Conservation (phyloP, 2,888 invertebrate genomes). For the Eupithecia exiguata region DNA sequence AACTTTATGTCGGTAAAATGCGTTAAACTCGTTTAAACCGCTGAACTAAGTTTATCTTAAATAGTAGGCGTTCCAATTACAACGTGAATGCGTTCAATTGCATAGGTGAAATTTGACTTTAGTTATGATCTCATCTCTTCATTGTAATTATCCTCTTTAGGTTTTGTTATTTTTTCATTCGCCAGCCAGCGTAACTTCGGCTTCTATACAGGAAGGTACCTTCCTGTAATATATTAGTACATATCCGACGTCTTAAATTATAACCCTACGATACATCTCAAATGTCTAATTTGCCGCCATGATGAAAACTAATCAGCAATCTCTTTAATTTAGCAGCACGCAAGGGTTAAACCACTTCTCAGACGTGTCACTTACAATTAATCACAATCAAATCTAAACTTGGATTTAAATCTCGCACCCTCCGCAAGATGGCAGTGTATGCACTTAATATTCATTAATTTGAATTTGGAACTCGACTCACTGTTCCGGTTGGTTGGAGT, state of each 20-base stretch:
- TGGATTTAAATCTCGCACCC: conserved; percentile 35
- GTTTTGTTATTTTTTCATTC: neutral
- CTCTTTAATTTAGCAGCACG: conserved; percentile 17
- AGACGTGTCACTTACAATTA: conserved; percentile 34
- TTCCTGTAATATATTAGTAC: too few species aligned
- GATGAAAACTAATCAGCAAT: conserved; percentile 19
- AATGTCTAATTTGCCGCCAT: conserved; percentile 11
- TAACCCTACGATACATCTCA: conserved; percentile 1
- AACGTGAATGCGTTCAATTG: too few species aligned
- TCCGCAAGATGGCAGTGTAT: conserved; percentile 38
- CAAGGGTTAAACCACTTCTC: conserved; percentile 29
- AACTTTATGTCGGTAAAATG: too few species aligned
- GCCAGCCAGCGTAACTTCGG: neutral
- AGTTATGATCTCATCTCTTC: neutral
- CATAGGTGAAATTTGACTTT: too few species aligned
- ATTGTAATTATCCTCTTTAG: neutral
- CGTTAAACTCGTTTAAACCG: too few species aligned
- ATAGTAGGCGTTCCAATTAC: too few species aligned
- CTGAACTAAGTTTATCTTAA: too few species aligned
- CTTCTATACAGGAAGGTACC: neutral
- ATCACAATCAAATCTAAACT: conserved; percentile 35
- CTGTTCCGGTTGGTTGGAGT: conserved; percentile 62
- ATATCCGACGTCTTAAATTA: neutral
- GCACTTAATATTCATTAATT: conserved; percentile 80
- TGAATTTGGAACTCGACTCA: conserved; percentile 62